These are phyloP conservation scores for Caenorhabditis angaria DNA, from an alignment of 2,888 invertebrate species.

Conservation along the genomic window DNA sequence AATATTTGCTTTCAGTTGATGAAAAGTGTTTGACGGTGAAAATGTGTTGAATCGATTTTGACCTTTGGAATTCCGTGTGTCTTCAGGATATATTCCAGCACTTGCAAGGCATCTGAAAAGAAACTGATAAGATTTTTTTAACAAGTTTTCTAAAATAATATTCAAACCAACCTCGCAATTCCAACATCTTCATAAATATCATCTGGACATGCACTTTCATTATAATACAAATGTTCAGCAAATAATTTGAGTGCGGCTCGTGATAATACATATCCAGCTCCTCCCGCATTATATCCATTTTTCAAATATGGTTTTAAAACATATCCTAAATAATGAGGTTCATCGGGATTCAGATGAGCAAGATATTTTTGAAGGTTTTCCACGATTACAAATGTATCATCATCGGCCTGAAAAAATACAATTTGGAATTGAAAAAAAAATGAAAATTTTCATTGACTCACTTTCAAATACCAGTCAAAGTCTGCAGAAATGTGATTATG, in stretches of 20 bases:
- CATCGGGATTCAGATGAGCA: constrained; percentile 41
- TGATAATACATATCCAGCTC: constrained; percentile 61
- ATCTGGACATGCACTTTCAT: constrained; percentile 54
- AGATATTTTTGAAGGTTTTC: constrained; percentile 56
- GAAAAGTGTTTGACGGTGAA: constrained; percentile 27
- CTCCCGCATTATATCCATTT: constrained; percentile 63
- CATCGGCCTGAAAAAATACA: constrained; percentile 55
- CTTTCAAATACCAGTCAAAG: constrained; percentile 65
- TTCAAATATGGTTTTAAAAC: constrained; percentile 55
- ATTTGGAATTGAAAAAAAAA: constrained; percentile 5
- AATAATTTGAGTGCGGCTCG: constrained; percentile 53
- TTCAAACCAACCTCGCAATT: constrained; percentile 39
- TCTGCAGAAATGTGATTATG: constrained; percentile 49
- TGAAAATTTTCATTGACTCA: constrained; percentile 12
- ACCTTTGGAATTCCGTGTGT: constrained; percentile 47
- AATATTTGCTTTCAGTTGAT: constrained; percentile 26
- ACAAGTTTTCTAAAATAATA: not conserved
- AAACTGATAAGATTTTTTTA: not conserved
- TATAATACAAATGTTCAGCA: constrained; percentile 42
- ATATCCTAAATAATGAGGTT: constrained; percentile 59
- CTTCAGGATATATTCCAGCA: constrained; percentile 51
- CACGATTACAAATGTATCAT: constrained; percentile 62
- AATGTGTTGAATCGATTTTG: constrained; percentile 55
- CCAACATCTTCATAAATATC: constrained; percentile 60
- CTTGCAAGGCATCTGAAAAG: constrained; percentile 48